Evolutionary conservation across 2,113 vertebrate genomes (phyloP).

Genomic region (Nasalis larvatus): DNA sequence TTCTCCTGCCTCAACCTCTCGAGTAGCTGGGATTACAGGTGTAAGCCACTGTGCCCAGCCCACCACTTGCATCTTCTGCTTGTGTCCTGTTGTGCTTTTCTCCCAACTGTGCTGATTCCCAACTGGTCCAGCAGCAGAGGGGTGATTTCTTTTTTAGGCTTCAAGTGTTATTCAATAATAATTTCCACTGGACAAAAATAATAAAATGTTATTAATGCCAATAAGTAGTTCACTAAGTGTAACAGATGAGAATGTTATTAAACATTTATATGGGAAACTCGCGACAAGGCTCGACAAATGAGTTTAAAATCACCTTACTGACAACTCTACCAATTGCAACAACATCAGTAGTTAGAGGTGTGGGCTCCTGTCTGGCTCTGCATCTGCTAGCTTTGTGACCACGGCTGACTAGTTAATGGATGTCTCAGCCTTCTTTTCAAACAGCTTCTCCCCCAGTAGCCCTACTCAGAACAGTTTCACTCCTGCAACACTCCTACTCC

Average conservation of each 20-base stretch:
- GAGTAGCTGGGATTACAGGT: too few species aligned
- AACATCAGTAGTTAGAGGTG: too few species aligned
- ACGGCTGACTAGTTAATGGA: not conserved
- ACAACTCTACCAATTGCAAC: fast-evolving
- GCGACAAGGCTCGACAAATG: not conserved
- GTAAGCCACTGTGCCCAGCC: too few species aligned
- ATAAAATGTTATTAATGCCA: not conserved
- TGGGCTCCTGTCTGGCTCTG: not conserved
- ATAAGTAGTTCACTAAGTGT: not conserved
- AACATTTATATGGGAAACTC: not conserved
- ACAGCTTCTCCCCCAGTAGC: not conserved
- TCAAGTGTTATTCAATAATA: not conserved
- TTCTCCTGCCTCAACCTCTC: too few species aligned
- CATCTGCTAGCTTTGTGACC: not conserved
- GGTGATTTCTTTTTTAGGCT: not conserved
- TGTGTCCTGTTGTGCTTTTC: not conserved
- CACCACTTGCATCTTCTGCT: not conserved
- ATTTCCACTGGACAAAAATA: conserved; percentile 27
- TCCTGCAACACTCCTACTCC: not conserved
- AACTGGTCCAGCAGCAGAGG: not conserved
- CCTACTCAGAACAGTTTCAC: not conserved
- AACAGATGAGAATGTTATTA: not conserved
- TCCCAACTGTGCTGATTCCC: not conserved
- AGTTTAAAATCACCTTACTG: not conserved
- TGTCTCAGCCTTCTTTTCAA: not conserved